Evolutionary conservation across 2,888 invertebrate genomes (phyloP), one percentile per base, ranked within the genome.

Genomic region (Xestia sexstrigata): DNA sequence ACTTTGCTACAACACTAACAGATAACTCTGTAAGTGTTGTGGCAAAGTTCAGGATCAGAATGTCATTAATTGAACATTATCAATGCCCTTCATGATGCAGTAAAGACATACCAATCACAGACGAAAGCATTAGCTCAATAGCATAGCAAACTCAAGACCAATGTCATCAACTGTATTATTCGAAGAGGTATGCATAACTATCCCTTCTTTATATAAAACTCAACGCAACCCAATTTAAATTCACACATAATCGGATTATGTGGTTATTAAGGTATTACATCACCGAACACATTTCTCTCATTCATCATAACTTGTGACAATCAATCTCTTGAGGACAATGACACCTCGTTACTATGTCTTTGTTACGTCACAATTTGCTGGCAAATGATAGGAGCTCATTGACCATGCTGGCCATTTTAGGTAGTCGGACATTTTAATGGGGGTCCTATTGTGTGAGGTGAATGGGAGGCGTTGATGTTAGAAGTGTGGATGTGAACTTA

Each of bases 261-360:
- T 68, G 47, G 49, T 9, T 26, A 65, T 65, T 65, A 8, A 20
- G 42, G 71, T 86, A 89, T 87, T 89, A 87, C 74, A 86, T 89
- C 88, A 88, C 80, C 66, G 76, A 72, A 81, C 75, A 84, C 81
- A 87, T 86, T 89, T 84, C 88, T 82, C 78, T 87, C 84, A 85
- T 89, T 86, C 86, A 87, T 89, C 89, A 91, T 85, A 87, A 78
- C 76, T 76, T 69, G 78, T 69, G 83, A 84, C 87, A 80, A 92
- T 92, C 90, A 90, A 92, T 92, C 91, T 87, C 84, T 73, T 26
- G 68, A 82, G 81, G 74, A 89, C 89, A 90, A 90, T 91, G 91
- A 89, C 87, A 89, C 89, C 85, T 89, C 87, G 87, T 89, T 90
- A 88, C 84, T 76, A 73, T 81, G 79, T 87, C 86, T 87, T 88